Base-by-base conservation (phyloP, 2,888 invertebrate species). In the Noctuana brunneofusca region DNA sequence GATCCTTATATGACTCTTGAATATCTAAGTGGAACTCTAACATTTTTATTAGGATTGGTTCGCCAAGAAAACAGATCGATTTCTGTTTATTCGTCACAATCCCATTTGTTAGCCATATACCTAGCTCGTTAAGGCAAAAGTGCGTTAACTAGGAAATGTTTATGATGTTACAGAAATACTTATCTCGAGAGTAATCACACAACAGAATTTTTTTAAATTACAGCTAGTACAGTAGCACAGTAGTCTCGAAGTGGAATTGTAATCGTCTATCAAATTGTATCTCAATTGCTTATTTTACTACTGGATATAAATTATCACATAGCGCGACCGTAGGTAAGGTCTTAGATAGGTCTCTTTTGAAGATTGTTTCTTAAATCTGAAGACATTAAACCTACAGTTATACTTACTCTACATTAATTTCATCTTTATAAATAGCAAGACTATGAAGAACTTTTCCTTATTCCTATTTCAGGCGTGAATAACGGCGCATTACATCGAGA, bases 401-500 rank as follows among this genome's bases (percentile, higher is more conserved):
- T n/a, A n/a, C n/a, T n/a, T n/a, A n/a, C n/a, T n/a, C n/a, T n/a
- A n/a, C n/a, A n/a, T n/a, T n/a, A n/a, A n/a, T 30, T 30, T 11
- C 9, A 3, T 6, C 2, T 11, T 30, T 30, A 30, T 30, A 8
- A 11, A 30, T 9, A 30, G 11, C 0, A 30, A 5, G 38, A 38
- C n/a, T 16, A 16, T 2, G 8, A 30, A 24, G 30, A 50, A n/a
- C 27, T 12, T 59, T 59, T 20, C 32, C 59, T 22, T 32, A 54
- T 54, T 54, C 27, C 35, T 30, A 54, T 60, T 54, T 60, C 18
- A 38, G 16, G 46, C 53, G 53, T 53, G 53, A 64, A 64, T 65
- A 63, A 52, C 27, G 43, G 46, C 20, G 43, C 59, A 59, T 59
- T 59, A 59, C 20, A 59, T 59, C 24, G 53, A 66, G 64, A 66